Base-by-base conservation (phyloP, 2,888 invertebrate genomes). In the Priocnemis perturbator region DNA sequence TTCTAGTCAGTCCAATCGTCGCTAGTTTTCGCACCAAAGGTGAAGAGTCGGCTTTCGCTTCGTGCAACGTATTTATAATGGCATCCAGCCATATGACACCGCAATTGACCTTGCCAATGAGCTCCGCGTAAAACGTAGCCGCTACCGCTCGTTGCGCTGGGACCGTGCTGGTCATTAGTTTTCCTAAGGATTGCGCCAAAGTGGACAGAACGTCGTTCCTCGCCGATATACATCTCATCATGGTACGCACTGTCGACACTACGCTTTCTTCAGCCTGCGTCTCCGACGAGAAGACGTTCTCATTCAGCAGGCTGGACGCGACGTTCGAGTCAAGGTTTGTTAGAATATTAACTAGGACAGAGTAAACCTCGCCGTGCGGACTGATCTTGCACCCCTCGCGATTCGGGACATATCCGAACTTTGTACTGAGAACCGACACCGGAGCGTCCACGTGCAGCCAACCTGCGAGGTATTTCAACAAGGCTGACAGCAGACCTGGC, bases 371-470 rank as follows among this genome's bases (percentile, higher is more conserved):
- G 1, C 77, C 77, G 62, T 85, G 80, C 0, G 87, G 87, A 71
- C 79, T 81, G 19, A 88, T 82, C 69, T 86, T 87, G 23, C 84
- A 83, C 0, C 82, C 81, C 26, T 85, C 85, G 50, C 86, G 81
- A 72, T 87, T 87, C 3, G 87, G 87, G 5, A 87, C 85, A 15
- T 86, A 87, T 17, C 87, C 88, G 17, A 82, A 87, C 69, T 87
- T 88, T 3, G 85, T 86, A 47, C 76, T 85, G 9, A 82, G 62
- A 2, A 83, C 69, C 0, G 85, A 85, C 19, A 84, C 73, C 0
- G 87, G 88, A n/a, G 87, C 83, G 53, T 87, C 86, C 0, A 80
- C 84, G 55, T 85, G 71, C 7, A 87, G 60, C 88, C 88, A 88
- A 0, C 86, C 87, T 0, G 87, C 80, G 11, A 88, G 65, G 66